These are phyloP conservation scores for Erpobdella octoculata DNA, from an alignment of 2,888 invertebrate species.

Conservation along the genomic window DNA sequence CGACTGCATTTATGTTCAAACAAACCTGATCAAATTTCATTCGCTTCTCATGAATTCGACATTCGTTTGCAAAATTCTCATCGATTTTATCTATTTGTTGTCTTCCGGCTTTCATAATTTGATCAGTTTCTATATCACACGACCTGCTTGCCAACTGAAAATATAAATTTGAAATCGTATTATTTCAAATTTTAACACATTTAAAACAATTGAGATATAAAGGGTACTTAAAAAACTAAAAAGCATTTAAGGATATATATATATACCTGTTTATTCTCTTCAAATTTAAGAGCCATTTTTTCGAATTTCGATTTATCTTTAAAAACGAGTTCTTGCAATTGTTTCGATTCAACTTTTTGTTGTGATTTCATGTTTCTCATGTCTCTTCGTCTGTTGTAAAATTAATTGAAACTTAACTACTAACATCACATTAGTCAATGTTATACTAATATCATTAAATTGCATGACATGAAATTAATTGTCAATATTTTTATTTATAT, in stretches of 20 bases:
- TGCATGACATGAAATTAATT: not conserved
- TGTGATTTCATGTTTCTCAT: conserved; percentile 28
- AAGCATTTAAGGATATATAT: not conserved
- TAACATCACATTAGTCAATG: not conserved
- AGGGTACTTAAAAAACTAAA: no score
- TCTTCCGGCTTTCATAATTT: not conserved
- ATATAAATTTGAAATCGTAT: not conserved
- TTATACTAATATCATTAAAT: not conserved
- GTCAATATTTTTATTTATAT: not conserved
- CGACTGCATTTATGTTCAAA: not conserved
- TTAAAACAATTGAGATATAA: no score
- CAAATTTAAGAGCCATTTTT: conserved; percentile 21
- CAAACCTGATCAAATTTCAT: conserved; percentile 20
- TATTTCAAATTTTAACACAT: not conserved
- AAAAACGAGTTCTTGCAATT: conserved; percentile 24
- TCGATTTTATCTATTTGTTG: conserved; percentile 16
- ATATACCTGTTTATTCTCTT: conserved; percentile 23
- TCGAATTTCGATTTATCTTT: conserved; percentile 7
- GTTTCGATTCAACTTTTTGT: conserved; percentile 25
- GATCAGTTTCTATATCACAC: conserved; percentile 13
- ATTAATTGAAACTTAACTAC: not conserved
- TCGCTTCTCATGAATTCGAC: not conserved
- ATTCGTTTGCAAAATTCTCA: not conserved
- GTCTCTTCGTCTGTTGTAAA: conserved; percentile 20
- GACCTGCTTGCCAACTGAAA: not conserved